A percentile compares a stretch with the other conserved stretches of the same genome.
phyloP scores from a whole-genome alignment of 2,797 vertebrate genomes.

The Bucorvus abyssinicus region DNA sequence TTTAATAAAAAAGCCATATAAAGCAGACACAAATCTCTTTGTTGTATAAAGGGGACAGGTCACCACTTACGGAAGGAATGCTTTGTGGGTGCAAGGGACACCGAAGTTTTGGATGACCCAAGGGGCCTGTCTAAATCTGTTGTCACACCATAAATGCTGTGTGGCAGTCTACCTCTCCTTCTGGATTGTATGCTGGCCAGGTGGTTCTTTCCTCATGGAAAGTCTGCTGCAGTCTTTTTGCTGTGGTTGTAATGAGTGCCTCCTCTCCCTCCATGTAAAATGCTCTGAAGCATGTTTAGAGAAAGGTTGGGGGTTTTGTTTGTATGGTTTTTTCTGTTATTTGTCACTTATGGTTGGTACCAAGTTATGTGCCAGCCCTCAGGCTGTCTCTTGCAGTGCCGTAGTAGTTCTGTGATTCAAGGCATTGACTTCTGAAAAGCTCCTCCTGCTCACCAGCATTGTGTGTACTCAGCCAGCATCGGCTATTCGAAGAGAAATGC shows the following conservation, averaged over 20 bases:
- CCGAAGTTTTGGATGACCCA: no score
- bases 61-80: background rate
- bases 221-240: background rate
- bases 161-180: background rate
- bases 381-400: background rate
- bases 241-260: background rate
- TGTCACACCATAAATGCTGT: background rate
- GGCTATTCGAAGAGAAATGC: background rate
- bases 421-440: background rate
- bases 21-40: background rate
- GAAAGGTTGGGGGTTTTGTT: background rate
- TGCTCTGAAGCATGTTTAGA: background rate
- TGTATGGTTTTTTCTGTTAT: background rate
- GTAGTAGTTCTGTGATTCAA: background rate
- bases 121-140: background rate
- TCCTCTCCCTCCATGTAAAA: background rate
- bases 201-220: background rate
- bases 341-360: background rate
- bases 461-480: background rate
- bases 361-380: rapidly evolving
- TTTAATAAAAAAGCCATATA: background rate
- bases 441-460: background rate
- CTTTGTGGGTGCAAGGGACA: background rate
- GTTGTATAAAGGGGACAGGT: background rate
- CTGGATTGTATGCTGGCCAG: background rate